Evolutionary conservation across 2,113 vertebrate species (phyloP), one percentile per base, ranked within the genome.

Genomic region (Pleuronectes platessa): DNA sequence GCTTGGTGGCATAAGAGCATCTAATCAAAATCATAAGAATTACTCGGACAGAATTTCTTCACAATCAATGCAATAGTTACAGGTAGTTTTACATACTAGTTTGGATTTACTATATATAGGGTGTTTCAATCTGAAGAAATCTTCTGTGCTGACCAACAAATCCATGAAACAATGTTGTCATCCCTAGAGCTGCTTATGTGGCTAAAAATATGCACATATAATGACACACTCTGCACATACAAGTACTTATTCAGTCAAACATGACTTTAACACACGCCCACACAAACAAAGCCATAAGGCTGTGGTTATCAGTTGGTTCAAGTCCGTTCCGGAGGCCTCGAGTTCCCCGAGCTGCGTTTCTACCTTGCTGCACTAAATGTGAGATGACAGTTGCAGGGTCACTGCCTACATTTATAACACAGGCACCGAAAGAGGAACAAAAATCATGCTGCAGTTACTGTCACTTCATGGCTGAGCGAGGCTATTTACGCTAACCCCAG

Each of bases 381-480:
- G 69, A 86, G 58, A 37, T 84, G 86, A 87, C 82, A 82, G 76
- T 81, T 81, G 55, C 40, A 71, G 77, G 79, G 86, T 86, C 88
- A 85, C 49, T 76, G 73, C 37, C 54, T 82, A 67, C 60, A 40
- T 86, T 87, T 83, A 76, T 45, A 78, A 87, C 64, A 69, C 55
- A 76, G 73, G 47, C 68, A 80, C 40, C 10, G 24, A 76, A 86
- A 74, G 15, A 49, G 18, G 7, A 58, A 27, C 78, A 21, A 76
- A 83, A 76, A 23, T 74, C 62, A 56, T 77, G 65, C 45, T 27
- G n/a, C 79, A 81, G 65, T 88, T 80, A 85, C 66, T 84, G 68
- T 85, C 80, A 79, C 63, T 68, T 64, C 62, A 85, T 73, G 74
- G 74, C 58, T 79, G 67, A 75, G 42, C 54, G 70, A 71, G 40